These are phyloP conservation scores for Microcebus lehilahytsara DNA, from an alignment of 2,113 vertebrate genomes.

Conservation along the genomic window DNA sequence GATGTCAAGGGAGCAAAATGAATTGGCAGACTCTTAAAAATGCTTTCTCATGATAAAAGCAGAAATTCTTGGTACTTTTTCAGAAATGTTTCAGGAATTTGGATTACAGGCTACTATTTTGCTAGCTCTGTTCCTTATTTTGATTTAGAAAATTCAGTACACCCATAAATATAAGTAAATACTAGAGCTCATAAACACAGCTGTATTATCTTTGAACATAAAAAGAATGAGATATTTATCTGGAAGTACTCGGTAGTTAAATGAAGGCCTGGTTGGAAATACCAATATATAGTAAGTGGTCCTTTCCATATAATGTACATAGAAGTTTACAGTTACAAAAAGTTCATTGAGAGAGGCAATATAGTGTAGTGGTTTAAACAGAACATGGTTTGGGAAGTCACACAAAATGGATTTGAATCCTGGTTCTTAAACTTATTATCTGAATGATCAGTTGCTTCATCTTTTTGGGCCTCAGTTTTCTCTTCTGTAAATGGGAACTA, in stretches of 20 bases:
- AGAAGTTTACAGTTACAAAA: neutral
- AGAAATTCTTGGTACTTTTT: slow-evolving; percentile 34
- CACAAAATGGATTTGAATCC: neutral
- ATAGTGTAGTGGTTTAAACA: neutral
- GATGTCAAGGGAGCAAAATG: slow-evolving; percentile 9
- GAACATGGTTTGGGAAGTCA: slow-evolving; percentile 23
- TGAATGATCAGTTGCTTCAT: neutral
- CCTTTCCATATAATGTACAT: neutral
- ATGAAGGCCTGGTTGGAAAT: slow-evolving; percentile 2
- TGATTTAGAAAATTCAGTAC: slow-evolving; percentile 29
- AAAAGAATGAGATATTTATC: neutral
- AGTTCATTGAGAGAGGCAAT: neutral
- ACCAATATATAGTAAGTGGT: neutral
- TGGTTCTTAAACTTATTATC: neutral
- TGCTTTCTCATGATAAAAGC: neutral
- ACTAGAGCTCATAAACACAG: neutral
- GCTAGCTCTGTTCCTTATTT: slow-evolving; percentile 26
- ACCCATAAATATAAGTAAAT: neutral
- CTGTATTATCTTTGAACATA: neutral
- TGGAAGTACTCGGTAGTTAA: neutral
- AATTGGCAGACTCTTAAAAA: neutral
- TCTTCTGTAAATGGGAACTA: neutral
- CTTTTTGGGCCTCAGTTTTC: neutral
- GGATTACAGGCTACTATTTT: slow-evolving; percentile 22
- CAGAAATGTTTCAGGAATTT: slow-evolving; percentile 1